These are phyloP conservation scores for Protaetia brevitarsis DNA, from an alignment of 1,140 invertebrate genomes.

Conservation along the genomic window DNA sequence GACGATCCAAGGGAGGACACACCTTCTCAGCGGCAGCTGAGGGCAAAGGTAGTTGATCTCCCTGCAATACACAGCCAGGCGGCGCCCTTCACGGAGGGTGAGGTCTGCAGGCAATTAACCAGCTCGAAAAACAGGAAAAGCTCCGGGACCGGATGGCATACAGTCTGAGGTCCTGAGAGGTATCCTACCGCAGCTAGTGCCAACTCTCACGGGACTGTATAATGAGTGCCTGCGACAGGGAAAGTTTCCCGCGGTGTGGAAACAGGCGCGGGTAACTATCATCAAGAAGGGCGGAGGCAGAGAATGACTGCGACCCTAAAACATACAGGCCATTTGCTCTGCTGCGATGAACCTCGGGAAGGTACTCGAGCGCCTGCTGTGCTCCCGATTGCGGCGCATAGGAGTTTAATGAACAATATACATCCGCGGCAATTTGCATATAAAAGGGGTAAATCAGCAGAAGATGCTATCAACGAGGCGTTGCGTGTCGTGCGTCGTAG, in stretches of 20 bases:
- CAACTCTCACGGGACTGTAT: background rate
- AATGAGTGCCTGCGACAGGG: background rate
- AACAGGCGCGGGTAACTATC: background rate
- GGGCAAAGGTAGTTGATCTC: no score
- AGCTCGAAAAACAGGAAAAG: no score
- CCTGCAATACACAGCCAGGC: no score
- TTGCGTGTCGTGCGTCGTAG: background rate
- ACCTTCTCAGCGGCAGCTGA: no score
- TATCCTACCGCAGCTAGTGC: no score
- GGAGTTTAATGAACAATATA: background rate
- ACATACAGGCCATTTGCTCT: background rate
- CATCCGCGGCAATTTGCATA: conserved; percentile 42
- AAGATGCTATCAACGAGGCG: conserved; percentile 39
- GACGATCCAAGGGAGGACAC: no score
- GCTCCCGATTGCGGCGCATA: background rate
- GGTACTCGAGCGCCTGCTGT: conserved; percentile 7
- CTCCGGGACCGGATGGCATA: no score
- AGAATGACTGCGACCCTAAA: background rate
- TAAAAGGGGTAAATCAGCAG: conserved; percentile 39
- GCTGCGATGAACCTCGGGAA: background rate
- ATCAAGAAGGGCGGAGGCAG: background rate
- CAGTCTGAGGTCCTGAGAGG: no score
- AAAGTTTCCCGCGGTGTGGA: background rate
- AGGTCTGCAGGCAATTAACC: no score
- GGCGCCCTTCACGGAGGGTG: no score